Conservation (phyloP, 2,797 vertebrate genomes). For the Sebastes iracundus region DNA sequence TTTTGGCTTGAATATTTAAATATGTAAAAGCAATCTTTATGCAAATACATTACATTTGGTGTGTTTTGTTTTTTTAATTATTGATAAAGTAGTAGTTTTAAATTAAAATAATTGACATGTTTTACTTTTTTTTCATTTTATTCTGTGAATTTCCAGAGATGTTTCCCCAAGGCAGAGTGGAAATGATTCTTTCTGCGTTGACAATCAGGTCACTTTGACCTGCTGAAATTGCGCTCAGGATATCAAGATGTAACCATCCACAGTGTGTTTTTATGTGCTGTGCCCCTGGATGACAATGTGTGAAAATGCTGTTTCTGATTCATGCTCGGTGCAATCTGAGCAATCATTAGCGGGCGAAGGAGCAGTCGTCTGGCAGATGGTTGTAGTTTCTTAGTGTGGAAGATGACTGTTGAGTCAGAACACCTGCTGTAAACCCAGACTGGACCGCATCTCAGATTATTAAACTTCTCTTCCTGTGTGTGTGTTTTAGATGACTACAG, state of each 20-base stretch:
- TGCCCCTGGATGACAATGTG: background rate
- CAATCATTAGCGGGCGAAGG: background rate
- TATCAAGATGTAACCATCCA: background rate
- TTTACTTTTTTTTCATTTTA: background rate
- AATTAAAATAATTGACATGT: background rate
- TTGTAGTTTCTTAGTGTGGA: constrained; percentile 12
- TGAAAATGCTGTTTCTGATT: constrained; percentile 39
- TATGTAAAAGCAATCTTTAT: background rate
- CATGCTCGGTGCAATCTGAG: background rate
- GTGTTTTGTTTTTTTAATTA: rapidly evolving
- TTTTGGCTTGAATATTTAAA: background rate
- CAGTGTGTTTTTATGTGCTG: background rate
- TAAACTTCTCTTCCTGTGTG: background rate
- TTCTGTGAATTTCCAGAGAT: background rate
- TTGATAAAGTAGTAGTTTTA: background rate
- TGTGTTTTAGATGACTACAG: constrained; percentile 70
- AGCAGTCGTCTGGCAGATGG: constrained; percentile 26
- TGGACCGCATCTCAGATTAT: constrained; percentile 1
- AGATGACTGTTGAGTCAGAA: background rate
- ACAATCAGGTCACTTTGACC: background rate
- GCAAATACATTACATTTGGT: background rate
- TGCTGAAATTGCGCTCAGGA: background rate
- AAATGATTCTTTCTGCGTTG: background rate
- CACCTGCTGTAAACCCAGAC: background rate
- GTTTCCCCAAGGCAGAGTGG: background rate